A percentile compares a stretch with the other conserved stretches of the same genome.
Evolutionary conservation across 1,140 invertebrate genomes (phyloP).

Genomic region (Rhagoletis zephyria): DNA sequence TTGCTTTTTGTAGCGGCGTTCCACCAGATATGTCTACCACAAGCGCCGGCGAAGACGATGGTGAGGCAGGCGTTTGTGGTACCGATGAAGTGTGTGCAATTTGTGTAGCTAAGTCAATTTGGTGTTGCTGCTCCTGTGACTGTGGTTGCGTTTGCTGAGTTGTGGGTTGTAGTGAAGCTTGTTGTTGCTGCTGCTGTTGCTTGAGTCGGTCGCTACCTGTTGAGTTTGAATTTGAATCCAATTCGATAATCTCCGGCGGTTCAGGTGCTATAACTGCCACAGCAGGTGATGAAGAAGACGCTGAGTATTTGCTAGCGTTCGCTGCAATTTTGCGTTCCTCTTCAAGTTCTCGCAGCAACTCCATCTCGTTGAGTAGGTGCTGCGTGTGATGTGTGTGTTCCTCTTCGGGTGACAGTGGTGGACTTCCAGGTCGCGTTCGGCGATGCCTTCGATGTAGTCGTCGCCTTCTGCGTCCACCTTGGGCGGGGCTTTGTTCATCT

Average conservation of each 20-base stretch:
- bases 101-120: background rate
- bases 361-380: slow-evolving; percentile 69
- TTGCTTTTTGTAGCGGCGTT: slow-evolving; percentile 14
- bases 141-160: background rate
- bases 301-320: slow-evolving; percentile 66
- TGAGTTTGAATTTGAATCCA: slow-evolving; percentile 70
- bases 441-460: slow-evolving; percentile 60
- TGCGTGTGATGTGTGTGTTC: slow-evolving; percentile 71
- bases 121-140: background rate
- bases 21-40: slow-evolving; percentile 30
- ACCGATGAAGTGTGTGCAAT: background rate
- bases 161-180: background rate
- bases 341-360: slow-evolving; percentile 67
- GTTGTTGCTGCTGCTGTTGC: slow-evolving; percentile 58
- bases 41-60: slow-evolving; percentile 13
- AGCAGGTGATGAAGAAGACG: slow-evolving; percentile 66
- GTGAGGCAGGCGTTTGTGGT: slow-evolving; percentile 36
- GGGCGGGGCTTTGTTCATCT: slow-evolving; percentile 63
- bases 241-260: slow-evolving; percentile 70
- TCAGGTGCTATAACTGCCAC: slow-evolving; percentile 68
- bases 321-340: slow-evolving; percentile 69
- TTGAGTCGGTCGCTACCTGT: slow-evolving; percentile 56
- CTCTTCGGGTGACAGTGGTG: slow-evolving; percentile 59
- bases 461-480: slow-evolving; percentile 59
- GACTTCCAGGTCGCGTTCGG: slow-evolving; percentile 56